phyloP scores from a whole-genome alignment of 1,140 invertebrate genomes.

The Meloidogyne floridensis region DNA sequence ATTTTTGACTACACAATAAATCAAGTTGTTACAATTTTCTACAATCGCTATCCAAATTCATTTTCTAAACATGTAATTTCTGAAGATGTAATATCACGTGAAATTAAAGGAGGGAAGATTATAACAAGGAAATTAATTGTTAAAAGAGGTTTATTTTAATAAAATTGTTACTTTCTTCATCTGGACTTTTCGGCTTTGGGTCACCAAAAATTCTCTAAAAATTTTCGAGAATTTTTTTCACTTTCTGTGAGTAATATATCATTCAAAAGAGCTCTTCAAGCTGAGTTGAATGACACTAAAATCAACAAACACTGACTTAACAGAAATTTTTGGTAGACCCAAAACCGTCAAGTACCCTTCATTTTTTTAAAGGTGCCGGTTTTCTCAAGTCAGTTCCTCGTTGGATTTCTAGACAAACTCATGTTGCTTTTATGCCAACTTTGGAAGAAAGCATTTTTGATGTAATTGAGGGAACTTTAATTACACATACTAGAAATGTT shows the following conservation, averaged over 20 bases:
- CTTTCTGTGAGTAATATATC: no score
- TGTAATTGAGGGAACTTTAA: constrained; percentile 46
- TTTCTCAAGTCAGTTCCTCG: constrained; percentile 59
- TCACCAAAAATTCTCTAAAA: no score
- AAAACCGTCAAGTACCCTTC: no score
- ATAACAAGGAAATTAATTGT: constrained; percentile 62
- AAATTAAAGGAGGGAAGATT: constrained; percentile 56
- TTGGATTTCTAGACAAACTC: constrained; percentile 56
- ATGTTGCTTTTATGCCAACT: constrained; percentile 56
- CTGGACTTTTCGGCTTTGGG: no score
- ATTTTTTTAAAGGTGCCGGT: constrained; percentile 46
- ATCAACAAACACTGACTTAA: no score
- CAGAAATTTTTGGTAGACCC: no score
- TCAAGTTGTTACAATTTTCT: constrained; percentile 20
- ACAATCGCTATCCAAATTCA: constrained; percentile 60
- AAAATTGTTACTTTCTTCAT: no score
- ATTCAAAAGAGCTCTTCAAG: no score
- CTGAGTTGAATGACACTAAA: no score
- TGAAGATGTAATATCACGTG: constrained; percentile 61
- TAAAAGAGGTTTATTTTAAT: constrained; percentile 54
- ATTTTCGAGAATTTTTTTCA: no score
- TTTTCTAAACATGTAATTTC: constrained; percentile 63
- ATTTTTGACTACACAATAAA: constrained; percentile 22
- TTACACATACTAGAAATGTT: constrained; percentile 62
- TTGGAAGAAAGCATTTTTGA: constrained; percentile 57